Conservation (phyloP, 2,888 invertebrate genomes). For the Syritta pipiens region DNA sequence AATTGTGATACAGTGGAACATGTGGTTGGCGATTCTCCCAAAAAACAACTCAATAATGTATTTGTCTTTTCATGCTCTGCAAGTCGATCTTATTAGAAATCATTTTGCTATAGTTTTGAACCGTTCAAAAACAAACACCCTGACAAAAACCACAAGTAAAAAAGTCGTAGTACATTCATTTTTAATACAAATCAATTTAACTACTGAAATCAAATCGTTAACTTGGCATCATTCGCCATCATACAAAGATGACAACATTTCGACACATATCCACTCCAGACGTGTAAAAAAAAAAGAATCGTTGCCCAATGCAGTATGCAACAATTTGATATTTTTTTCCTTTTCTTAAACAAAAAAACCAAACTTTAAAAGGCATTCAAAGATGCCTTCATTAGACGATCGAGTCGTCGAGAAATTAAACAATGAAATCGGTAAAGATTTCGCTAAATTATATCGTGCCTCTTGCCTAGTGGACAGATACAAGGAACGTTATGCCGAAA, state of each 20-base stretch:
- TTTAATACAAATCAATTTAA: no score
- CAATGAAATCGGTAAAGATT: conserved; percentile 81
- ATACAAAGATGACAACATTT: conserved; percentile 15
- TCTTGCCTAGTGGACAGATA: conserved; percentile 78
- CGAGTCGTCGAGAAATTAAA: conserved; percentile 81
- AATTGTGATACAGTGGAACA: no score
- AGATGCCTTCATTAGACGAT: conserved; percentile 73
- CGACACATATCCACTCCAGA: conserved; percentile 24
- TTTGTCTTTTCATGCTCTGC: no score
- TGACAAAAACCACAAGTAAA: no score
- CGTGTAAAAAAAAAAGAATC: conserved; percentile 44
- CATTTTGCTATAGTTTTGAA: no score
- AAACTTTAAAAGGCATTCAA: conserved; percentile 68
- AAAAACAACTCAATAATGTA: no score
- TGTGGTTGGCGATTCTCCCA: no score
- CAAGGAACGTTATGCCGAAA: conserved; percentile 72
- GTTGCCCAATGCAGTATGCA: conserved; percentile 1
- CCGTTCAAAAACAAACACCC: no score
- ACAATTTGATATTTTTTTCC: not conserved
- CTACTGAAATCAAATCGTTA: no score
- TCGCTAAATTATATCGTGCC: conserved; percentile 81
- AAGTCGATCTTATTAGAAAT: no score
- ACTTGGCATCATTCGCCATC: conserved; percentile 12
- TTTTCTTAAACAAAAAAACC: not conserved
- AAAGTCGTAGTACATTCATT: no score